Evolutionary conservation across 2,797 vertebrate genomes (phyloP).

Genomic region (Anabas testudineus): DNA sequence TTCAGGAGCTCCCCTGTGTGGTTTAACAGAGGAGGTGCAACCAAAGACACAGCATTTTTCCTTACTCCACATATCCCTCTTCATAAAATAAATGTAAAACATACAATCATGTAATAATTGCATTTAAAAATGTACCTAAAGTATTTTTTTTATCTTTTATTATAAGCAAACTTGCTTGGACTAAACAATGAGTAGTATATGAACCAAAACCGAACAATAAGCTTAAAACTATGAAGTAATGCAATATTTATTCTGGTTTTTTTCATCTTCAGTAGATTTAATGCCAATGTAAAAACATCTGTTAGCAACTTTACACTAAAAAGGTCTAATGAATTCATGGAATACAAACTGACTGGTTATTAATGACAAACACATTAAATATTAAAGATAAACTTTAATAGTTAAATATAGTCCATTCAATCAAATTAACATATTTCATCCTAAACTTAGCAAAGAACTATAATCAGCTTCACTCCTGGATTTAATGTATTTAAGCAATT

Average conservation of each 20-base stretch:
- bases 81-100: not conserved
- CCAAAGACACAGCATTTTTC: too few species aligned
- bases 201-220: too few species aligned
- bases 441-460: conserved; percentile 16
- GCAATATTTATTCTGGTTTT: too few species aligned
- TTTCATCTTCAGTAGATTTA: not conserved
- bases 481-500: conserved; percentile 28
- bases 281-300: too few species aligned
- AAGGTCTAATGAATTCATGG: too few species aligned
- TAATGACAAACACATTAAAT: conserved; percentile 10
- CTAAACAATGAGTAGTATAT: too few species aligned
- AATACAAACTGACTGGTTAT: too few species aligned
- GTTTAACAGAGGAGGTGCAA: conserved; percentile 35
- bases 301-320: not conserved
- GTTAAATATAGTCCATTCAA: conserved; percentile 52
- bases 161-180: too few species aligned
- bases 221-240: too few species aligned
- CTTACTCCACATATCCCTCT: not conserved
- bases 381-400: conserved; percentile 58
- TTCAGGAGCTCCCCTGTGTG: conserved; percentile 76
- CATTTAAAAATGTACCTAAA: too few species aligned
- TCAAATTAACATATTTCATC: conserved; percentile 35
- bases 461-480: conserved; percentile 22
- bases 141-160: too few species aligned
- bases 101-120: too few species aligned